Percentiles rank a stretch among this genome's conserved stretches.
These are phyloP conservation scores for Thecophora atra DNA, from an alignment of 2,888 invertebrate species.

Conservation along the genomic window DNA sequence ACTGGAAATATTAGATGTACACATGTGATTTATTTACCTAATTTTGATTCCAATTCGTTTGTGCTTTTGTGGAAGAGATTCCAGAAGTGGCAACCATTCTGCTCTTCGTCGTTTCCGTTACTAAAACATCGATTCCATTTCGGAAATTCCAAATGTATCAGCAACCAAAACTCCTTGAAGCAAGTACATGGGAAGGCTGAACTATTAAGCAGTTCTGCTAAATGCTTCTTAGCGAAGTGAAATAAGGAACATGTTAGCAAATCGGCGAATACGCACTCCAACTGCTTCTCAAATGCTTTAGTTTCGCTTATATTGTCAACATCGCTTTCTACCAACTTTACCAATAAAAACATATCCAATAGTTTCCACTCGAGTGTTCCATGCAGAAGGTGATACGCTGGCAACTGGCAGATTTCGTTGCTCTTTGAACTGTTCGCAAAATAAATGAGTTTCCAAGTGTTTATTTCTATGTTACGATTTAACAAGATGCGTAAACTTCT, in stretches of 20 bases:
- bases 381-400: conserved; percentile 63
- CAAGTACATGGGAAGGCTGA: conserved; percentile 71
- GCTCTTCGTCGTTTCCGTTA: conserved; percentile 29
- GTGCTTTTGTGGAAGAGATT: conserved; percentile 62
- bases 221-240: conserved; percentile 59
- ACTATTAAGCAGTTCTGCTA: conserved; percentile 64
- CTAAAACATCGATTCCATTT: conserved; percentile 47
- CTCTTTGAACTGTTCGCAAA: conserved; percentile 59
- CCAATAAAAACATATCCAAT: conserved; percentile 57
- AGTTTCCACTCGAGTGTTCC: conserved; percentile 64
- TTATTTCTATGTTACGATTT: conserved; percentile 51
- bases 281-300: conserved; percentile 45
- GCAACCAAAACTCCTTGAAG: conserved; percentile 70
- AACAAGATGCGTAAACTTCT: conserved; percentile 52
- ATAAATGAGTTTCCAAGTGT: conserved; percentile 55
- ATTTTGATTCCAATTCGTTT: conserved; percentile 52
- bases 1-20: neutral
- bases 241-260: conserved; percentile 53
- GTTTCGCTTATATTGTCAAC: conserved; percentile 4
- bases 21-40: conserved; percentile 44
- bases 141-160: conserved; percentile 67
- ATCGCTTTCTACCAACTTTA: conserved; percentile 44
- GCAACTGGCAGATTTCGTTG: conserved; percentile 56
- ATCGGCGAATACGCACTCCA: conserved; percentile 53
- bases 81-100: conserved; percentile 65